A percentile compares a stretch with the other conserved stretches of the same genome.
These are phyloP conservation scores for Ophion costatus DNA, from an alignment of 2,888 invertebrate genomes.

Conservation along the genomic window DNA sequence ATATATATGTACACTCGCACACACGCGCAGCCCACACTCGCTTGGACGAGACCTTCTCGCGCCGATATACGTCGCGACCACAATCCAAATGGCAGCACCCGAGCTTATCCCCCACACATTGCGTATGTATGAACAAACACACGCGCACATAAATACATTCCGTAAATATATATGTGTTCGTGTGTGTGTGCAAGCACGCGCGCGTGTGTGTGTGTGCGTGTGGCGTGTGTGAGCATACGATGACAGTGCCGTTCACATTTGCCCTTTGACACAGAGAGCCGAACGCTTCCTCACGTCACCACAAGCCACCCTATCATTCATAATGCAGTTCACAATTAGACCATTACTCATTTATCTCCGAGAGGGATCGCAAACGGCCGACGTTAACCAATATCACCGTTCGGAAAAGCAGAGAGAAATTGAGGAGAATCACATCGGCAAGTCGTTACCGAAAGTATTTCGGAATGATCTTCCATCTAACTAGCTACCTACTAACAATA, in stretches of 20 bases:
- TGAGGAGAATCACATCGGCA: conserved; percentile 7
- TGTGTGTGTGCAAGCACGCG: conserved; percentile 29
- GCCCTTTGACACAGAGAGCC: conserved; percentile 71
- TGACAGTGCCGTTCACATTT: conserved; percentile 70
- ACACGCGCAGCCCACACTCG: no score
- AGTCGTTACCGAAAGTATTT: not conserved
- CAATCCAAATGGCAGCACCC: conserved; percentile 12
- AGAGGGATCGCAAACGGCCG: not conserved
- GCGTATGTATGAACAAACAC: conserved; percentile 10
- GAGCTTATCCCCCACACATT: conserved; percentile 35
- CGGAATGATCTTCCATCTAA: no score
- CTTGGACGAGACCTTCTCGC: conserved; percentile 25
- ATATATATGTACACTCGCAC: not conserved
- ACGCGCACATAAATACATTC: conserved; percentile 1
- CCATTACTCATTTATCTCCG: conserved; percentile 71
- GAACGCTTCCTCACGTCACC: conserved; percentile 16
- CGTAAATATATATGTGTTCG: no score
- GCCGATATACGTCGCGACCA: conserved; percentile 47
- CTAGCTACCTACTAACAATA: no score
- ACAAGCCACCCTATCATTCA: conserved; percentile 63
- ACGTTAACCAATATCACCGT: conserved; percentile 6
- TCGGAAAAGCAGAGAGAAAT: conserved; percentile 6
- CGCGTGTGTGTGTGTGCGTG: not conserved
- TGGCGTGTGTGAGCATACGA: conserved; percentile 51
- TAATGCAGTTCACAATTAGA: conserved; percentile 74